Base-by-base conservation (phyloP, 1,140 invertebrate genomes). In the Eumaeus atala region DNA sequence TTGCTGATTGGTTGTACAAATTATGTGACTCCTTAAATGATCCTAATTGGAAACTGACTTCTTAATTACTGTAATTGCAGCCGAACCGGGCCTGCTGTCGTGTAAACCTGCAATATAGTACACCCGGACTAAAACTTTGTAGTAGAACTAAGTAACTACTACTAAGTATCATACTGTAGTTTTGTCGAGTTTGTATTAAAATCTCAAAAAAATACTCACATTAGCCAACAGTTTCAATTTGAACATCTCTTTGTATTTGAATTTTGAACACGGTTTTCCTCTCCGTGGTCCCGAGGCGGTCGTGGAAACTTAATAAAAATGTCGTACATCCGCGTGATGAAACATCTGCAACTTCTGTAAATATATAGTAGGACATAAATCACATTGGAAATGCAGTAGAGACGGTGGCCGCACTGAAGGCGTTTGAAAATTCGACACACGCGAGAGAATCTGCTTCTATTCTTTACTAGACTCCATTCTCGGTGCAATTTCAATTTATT, bases 301-400 rank as follows among this genome's bases (percentile, higher is more conserved):
- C 55, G 55, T 54, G 62, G 14, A 69, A 74, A 77, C 67, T 71
- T 73, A 71, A 77, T 77, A 78, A 74, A 77, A 74, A 71, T 66
- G 65, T 75, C 70, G 63, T 28, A 53, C 56, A 62, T 58, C 56
- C 51, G 57, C 63, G 65, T 77, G 76, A 77, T 72, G 65, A 71
- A 67, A 79, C 70, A 74, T 79, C 67, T 72, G 78, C 74, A 74
- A 77, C 77, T 70, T 69, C 71, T 73, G 63, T 62, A 51, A 62
- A 68, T 72, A 77, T 74, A 58, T 67, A 68, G 62, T 68, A 59
- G 66, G 65, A 66, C 69, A 72, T 76, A 74, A 80, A 80, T 81
- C 75, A 73, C 66, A 68, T 72, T 71, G 67, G 66, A 72, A 77
- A 75, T 78, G 74, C 73, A 80, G 69, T 67, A 54, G 64, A 64